A percentile compares a stretch with the other conserved stretches of the same genome.
Conservation (phyloP, 2,888 invertebrate genomes). For the Deilephila elpenor region DNA sequence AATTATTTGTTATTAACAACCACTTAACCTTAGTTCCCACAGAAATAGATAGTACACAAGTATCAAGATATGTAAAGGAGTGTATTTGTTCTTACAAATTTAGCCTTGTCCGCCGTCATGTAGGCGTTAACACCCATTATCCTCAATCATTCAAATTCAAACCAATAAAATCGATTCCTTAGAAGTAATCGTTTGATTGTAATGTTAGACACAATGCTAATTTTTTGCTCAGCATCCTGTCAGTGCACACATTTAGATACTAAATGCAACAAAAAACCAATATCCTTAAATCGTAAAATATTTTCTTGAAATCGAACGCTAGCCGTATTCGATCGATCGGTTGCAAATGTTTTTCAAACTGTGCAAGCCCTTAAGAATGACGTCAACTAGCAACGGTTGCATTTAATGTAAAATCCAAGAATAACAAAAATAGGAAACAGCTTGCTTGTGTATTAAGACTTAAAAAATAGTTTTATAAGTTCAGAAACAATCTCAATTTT, state of each 20-base stretch:
- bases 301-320: constrained; percentile 50
- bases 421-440: background rate
- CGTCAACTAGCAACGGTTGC: background rate
- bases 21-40: too few relatives aligned
- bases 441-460: background rate
- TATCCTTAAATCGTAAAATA: constrained; percentile 54
- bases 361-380: background rate
- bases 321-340: constrained; percentile 1
- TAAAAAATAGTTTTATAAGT: too few relatives aligned
- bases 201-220: constrained; percentile 14
- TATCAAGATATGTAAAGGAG: background rate
- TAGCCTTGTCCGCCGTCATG: constrained; percentile 2
- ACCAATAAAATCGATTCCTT: constrained; percentile 20
- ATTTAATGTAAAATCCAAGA: background rate
- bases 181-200: constrained; percentile 19
- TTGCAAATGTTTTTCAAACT: constrained; percentile 8
- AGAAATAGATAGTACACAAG: background rate
- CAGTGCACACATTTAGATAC: constrained; percentile 5
- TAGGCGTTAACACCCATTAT: constrained; percentile 5
- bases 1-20: too few relatives aligned
- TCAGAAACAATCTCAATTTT: too few relatives aligned
- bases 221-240: constrained; percentile 22
- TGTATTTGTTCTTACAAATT: too few relatives aligned
- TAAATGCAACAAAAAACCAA: constrained; percentile 41
- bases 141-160: constrained; percentile 17